Evolutionary conservation across 2,113 vertebrate species (phyloP), one percentile per base, ranked within the genome.

Genomic region (Labeo catla): DNA sequence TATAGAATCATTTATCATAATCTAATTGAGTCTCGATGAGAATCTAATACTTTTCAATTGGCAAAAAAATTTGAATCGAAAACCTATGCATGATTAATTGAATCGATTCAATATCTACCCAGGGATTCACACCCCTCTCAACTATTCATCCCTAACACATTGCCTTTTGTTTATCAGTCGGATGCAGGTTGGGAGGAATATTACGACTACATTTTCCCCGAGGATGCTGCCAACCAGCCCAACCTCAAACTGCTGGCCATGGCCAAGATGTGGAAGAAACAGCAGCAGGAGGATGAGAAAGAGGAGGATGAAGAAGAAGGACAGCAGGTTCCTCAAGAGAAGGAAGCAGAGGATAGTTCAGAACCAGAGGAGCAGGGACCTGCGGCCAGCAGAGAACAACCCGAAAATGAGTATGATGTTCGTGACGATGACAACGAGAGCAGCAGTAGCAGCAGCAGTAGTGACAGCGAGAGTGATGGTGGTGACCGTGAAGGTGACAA

Each of bases 201-300:
- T 90, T 99, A 98, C 15, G 98, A 99, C 91, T 99, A 99, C 89
- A 99, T 99, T 93, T 99, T 99, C 93, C 98, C 98, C 0, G 98
- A 99, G 89, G 98, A 99, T 77, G 96, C 98, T 19, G 98, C 98
- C 87, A 99, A 99, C 92, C 98, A 99, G 85, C 98, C 98, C 83
- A 99, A 99, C 91, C 98, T 99, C 92, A 99, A 98, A 86, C 95
- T 99, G 59, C 94, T 99, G 81, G 97, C 98, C 52, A 99, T 99
- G 98, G 98, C 98, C 81, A 99, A 99, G 90, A 97, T 99, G 90
- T 99, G 98, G 98, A 99, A 99, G 94, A 98, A 96, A 88, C 96
- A 98, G 92, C 97, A 98, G 89, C 92, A 94, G 16, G 91, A 93
- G 0, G 93, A 95, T 2, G 92, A 93, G 0, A 89, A 89, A 7